Evolutionary conservation across 2,888 invertebrate species (phyloP).

Genomic region (Saturnia japonica): DNA sequence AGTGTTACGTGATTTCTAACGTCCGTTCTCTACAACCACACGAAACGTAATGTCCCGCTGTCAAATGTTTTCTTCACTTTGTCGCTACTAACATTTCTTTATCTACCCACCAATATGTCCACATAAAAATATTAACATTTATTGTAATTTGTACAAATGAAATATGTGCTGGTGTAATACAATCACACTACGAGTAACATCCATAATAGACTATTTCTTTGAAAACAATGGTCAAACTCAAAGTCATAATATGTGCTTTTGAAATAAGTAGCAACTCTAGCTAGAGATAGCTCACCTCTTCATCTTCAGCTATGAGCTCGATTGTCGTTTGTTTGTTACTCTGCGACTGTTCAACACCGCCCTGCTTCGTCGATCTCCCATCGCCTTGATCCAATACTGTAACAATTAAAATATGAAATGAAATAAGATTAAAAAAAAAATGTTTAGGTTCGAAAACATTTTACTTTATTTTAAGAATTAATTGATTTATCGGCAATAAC

Average conservation of each 20-base stretch:
- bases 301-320: slow-evolving; percentile 71
- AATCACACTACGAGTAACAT: background rate
- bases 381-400: slow-evolving; percentile 74
- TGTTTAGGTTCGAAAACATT: background rate
- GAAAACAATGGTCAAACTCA: background rate
- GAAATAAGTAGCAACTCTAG: background rate
- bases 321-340: slow-evolving; percentile 61
- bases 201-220: background rate
- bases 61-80: too few relatives aligned
- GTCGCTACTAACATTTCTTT: too few relatives aligned
- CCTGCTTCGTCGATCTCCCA: slow-evolving; percentile 55
- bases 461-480: too few relatives aligned
- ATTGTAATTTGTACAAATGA: too few relatives aligned
- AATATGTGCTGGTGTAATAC: background rate
- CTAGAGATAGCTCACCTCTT: slow-evolving; percentile 58
- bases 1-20: too few relatives aligned
- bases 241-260: background rate
- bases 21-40: too few relatives aligned
- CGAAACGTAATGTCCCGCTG: too few relatives aligned
- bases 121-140: background rate
- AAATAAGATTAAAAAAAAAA: background rate
- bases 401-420: slow-evolving; percentile 48
- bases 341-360: slow-evolving; percentile 59
- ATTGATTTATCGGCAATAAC: too few relatives aligned
- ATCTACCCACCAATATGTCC: too few relatives aligned